Conservation (phyloP, 2,797 vertebrate species). For the Tapirus indicus region DNA sequence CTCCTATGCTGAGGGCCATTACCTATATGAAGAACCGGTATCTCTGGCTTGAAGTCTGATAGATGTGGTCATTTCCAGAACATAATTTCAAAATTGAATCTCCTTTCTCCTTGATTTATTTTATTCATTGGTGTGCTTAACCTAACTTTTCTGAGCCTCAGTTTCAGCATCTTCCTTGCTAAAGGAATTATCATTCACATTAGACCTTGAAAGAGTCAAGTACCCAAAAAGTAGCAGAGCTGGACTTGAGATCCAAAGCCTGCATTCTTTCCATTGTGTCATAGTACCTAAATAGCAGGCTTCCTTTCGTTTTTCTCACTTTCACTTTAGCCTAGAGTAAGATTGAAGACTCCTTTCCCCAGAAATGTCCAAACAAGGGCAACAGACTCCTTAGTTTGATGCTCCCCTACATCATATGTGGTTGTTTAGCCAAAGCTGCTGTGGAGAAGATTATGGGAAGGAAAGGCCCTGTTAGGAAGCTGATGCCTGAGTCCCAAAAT, state of each 20-base stretch:
- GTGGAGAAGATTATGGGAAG: slow-evolving; percentile 60
- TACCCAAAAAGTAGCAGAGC: slow-evolving; percentile 60
- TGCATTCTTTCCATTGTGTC: slow-evolving; percentile 74
- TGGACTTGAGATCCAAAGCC: slow-evolving; percentile 33
- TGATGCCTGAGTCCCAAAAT: slow-evolving; percentile 47
- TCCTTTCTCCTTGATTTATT: slow-evolving; percentile 50
- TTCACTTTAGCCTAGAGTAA: slow-evolving; percentile 66
- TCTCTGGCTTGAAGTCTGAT: slow-evolving; percentile 2
- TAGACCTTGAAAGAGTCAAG: slow-evolving; percentile 76
- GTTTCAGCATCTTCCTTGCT: slow-evolving; percentile 28
- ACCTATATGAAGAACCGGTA: background rate
- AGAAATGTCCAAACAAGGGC: slow-evolving; percentile 80
- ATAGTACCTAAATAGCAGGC: slow-evolving; percentile 63
- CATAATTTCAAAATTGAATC: background rate
- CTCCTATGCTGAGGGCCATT: background rate
- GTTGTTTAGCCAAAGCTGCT: slow-evolving; percentile 59
- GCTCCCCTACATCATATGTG: slow-evolving; percentile 55
- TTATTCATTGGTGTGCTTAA: background rate
- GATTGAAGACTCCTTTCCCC: slow-evolving; percentile 57
- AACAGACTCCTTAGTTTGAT: slow-evolving; percentile 69
- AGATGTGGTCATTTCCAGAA: slow-evolving; percentile 19
- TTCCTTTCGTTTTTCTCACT: slow-evolving; percentile 65
- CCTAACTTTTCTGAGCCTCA: slow-evolving; percentile 10
- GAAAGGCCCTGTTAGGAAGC: slow-evolving; percentile 36
- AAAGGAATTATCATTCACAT: slow-evolving; percentile 20